These are phyloP conservation scores for Fundulus diaphanus DNA, from an alignment of 2,797 vertebrate species.

Conservation along the genomic window DNA sequence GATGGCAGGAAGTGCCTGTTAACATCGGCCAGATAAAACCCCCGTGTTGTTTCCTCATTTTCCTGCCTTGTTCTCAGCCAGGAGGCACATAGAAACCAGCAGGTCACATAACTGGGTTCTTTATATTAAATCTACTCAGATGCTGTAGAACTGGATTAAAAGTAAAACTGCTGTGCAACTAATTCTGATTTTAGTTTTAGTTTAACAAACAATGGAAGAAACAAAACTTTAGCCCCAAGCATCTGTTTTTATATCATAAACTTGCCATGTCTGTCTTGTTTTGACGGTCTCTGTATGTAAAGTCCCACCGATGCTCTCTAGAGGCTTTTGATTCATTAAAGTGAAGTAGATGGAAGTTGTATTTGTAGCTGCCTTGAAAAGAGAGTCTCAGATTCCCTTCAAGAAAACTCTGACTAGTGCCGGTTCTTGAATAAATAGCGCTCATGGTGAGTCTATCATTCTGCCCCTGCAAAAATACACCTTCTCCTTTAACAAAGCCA, in stretches of 20 bases:
- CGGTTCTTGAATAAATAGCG: neutral
- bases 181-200: neutral
- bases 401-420: neutral
- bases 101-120: neutral
- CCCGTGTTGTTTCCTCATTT: slow-evolving; percentile 46
- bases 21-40: slow-evolving; percentile 63
- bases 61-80: slow-evolving; percentile 43
- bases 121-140: neutral
- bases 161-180: neutral
- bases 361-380: neutral
- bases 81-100: neutral
- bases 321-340: neutral
- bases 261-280: neutral
- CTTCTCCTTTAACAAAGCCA: neutral
- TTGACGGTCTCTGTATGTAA: neutral
- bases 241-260: neutral
- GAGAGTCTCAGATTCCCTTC: neutral
- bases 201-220: neutral
- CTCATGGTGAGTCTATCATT: neutral
- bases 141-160: neutral
- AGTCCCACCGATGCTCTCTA: neutral
- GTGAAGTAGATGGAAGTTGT: neutral
- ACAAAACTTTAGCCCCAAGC: neutral
- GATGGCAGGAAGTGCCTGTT: slow-evolving; percentile 56
- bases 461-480: neutral